Evolutionary conservation across 1,140 invertebrate genomes (phyloP).

Genomic region (Protaetia brevitarsis): DNA sequence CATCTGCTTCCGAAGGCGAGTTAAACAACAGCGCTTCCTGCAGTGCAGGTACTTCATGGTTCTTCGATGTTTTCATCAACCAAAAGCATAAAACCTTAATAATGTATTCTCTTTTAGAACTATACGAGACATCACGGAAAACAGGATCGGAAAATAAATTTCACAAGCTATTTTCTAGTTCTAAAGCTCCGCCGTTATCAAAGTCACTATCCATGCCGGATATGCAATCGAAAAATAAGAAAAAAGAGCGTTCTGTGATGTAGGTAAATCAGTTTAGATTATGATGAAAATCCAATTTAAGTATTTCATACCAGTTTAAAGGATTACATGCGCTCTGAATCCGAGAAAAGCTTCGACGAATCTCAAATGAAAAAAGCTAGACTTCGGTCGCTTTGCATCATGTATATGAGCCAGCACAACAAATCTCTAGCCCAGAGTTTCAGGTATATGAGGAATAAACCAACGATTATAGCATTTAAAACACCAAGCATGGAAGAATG

Average conservation of each 20-base stretch:
- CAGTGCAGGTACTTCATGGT: slow-evolving; percentile 34
- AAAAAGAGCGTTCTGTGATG: slow-evolving; percentile 64
- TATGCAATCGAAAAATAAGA: slow-evolving; percentile 70
- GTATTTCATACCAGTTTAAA: slow-evolving; percentile 55
- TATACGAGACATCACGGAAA: slow-evolving; percentile 26
- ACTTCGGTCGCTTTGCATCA: slow-evolving; percentile 62
- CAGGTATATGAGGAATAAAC: slow-evolving; percentile 82
- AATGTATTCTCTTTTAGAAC: neutral
- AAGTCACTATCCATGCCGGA: slow-evolving; percentile 81
- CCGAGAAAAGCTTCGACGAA: slow-evolving; percentile 71
- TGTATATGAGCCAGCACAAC: slow-evolving; percentile 72
- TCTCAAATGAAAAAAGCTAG: slow-evolving; percentile 61
- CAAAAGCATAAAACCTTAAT: neutral
- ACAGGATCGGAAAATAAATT: slow-evolving; percentile 48
- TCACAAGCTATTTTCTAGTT: slow-evolving; percentile 50
- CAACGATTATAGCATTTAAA: slow-evolving; percentile 81
- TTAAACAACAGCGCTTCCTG: slow-evolving; percentile 32
- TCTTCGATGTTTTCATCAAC: neutral
- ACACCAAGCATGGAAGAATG: slow-evolving; percentile 70
- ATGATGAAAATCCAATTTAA: neutral
- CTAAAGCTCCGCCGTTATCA: slow-evolving; percentile 61
- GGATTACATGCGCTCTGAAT: slow-evolving; percentile 73
- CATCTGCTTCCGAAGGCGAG: slow-evolving; percentile 29
- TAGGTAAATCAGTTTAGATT: slow-evolving; percentile 51
- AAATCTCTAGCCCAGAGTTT: slow-evolving; percentile 76